Percentiles rank a stretch among this genome's conserved stretches.
phyloP scores from a whole-genome alignment of 2,113 vertebrate species.

The Kobus ellipsiprymnus region DNA sequence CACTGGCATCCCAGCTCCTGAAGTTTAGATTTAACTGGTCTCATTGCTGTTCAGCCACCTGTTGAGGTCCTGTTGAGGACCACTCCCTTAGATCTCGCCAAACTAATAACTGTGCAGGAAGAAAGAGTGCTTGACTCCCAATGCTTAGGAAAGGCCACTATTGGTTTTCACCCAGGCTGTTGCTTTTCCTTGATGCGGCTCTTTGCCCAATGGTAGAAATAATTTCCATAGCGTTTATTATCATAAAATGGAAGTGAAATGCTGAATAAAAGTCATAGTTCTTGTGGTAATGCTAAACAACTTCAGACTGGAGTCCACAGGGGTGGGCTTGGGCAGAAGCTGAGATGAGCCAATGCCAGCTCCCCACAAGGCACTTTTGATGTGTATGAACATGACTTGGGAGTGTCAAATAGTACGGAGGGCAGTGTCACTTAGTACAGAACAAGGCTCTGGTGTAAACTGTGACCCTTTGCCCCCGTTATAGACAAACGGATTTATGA shows the following conservation, averaged over 20 bases:
- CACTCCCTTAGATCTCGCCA: not conserved
- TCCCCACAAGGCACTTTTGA: not conserved
- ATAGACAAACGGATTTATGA: not conserved
- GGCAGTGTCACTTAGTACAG: too few relatives aligned
- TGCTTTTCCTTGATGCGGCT: not conserved
- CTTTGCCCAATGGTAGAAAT: not conserved
- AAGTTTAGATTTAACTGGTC: not conserved
- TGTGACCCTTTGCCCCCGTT: not conserved
- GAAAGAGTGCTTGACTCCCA: not conserved
- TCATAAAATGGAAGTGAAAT: not conserved
- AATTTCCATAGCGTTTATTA: not conserved
- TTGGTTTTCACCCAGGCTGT: not conserved
- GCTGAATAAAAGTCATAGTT: not conserved
- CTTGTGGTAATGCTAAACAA: not conserved
- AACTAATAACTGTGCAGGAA: not conserved
- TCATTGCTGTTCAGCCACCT: not conserved
- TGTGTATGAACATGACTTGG: not conserved
- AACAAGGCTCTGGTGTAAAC: not conserved
- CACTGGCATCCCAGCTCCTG: not conserved
- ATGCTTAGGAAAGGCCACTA: not conserved
- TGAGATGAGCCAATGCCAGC: not conserved
- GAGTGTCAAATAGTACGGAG: not conserved
- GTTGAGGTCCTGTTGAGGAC: not conserved
- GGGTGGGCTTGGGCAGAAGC: fast-evolving
- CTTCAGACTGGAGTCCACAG: not conserved